Percentiles rank a stretch among this genome's conserved stretches.
Conservation (phyloP, 2,797 vertebrate genomes). For the Karalla daura region DNA sequence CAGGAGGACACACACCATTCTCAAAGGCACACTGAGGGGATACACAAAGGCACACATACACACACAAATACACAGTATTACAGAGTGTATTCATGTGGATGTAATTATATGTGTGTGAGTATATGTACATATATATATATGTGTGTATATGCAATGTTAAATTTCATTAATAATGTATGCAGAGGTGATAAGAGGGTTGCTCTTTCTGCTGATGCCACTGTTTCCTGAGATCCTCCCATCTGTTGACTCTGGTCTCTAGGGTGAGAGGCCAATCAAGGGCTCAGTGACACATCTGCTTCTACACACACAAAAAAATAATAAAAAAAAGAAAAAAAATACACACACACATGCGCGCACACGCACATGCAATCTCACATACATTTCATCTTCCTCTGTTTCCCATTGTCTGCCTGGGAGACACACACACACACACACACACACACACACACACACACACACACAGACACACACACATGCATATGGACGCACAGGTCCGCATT, state of each 20-base stretch:
- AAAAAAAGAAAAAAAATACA: slow-evolving; percentile 6
- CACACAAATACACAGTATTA: background rate
- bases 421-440: background rate
- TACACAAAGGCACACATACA: slow-evolving; percentile 19
- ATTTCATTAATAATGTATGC: slow-evolving; percentile 74
- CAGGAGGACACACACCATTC: slow-evolving; percentile 64
- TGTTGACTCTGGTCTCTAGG: slow-evolving; percentile 80
- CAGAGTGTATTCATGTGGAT: slow-evolving; percentile 23
- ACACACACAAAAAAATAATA: slow-evolving; percentile 3
- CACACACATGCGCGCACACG: background rate
- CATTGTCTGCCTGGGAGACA: background rate
- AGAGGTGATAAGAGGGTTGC: slow-evolving; percentile 49
- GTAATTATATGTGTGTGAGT: slow-evolving; percentile 16
- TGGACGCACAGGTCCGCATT: slow-evolving; percentile 17
- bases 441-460: background rate
- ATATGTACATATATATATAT: slow-evolving; percentile 23
- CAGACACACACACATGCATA: slow-evolving; percentile 3
- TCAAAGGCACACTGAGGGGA: slow-evolving; percentile 65
- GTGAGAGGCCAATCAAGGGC: slow-evolving; percentile 75
- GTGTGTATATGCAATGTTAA: slow-evolving; percentile 59
- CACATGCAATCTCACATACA: slow-evolving; percentile 15
- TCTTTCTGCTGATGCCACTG: slow-evolving; percentile 80
- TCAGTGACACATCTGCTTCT: slow-evolving; percentile 81
- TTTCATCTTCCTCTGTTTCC: slow-evolving; percentile 4
- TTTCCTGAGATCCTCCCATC: slow-evolving; percentile 79